Evolutionary conservation across 2,888 invertebrate genomes (phyloP).

Genomic region (Allophyes oxyacanthae): DNA sequence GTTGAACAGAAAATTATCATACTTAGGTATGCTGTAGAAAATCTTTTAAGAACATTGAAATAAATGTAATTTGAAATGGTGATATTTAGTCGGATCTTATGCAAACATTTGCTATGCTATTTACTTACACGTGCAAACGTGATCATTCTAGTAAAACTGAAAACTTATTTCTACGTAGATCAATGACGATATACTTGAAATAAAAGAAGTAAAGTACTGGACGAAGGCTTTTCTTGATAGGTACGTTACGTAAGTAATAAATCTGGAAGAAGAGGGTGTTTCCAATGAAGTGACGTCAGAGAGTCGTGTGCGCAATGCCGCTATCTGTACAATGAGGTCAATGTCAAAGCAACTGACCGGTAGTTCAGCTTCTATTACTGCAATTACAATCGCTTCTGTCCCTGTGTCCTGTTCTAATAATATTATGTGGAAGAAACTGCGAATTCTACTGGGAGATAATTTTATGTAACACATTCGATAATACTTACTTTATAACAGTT

Average conservation of each 20-base stretch:
- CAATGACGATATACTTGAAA: conserved; percentile 2
- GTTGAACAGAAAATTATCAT: not conserved
- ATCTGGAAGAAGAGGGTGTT: conserved; percentile 52
- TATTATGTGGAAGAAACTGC: conserved; percentile 31
- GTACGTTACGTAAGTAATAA: conserved; percentile 30
- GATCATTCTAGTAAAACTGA: not conserved
- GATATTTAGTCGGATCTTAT: not conserved
- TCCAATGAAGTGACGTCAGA: conserved; percentile 53
- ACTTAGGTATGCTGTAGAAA: not conserved
- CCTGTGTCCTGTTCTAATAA: conserved; percentile 50
- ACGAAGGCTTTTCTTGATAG: conserved; percentile 20
- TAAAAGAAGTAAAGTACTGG: conserved; percentile 7
- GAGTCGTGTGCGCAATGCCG: conserved; percentile 69
- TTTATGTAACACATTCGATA: conserved; percentile 13
- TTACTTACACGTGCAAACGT: not conserved
- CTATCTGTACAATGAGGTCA: conserved; percentile 81
- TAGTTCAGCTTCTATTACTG: conserved; percentile 64
- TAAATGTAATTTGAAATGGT: not conserved
- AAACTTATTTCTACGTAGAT: not conserved
- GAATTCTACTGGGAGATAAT: conserved; percentile 5
- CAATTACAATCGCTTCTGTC: conserved; percentile 59
- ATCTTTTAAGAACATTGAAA: not conserved
- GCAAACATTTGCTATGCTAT: conserved; percentile 5
- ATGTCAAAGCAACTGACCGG: conserved; percentile 79
- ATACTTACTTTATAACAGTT: too few relatives aligned